These are phyloP conservation scores for Pangasianodon gigas DNA, from an alignment of 2,113 vertebrate species.

Conservation along the genomic window DNA sequence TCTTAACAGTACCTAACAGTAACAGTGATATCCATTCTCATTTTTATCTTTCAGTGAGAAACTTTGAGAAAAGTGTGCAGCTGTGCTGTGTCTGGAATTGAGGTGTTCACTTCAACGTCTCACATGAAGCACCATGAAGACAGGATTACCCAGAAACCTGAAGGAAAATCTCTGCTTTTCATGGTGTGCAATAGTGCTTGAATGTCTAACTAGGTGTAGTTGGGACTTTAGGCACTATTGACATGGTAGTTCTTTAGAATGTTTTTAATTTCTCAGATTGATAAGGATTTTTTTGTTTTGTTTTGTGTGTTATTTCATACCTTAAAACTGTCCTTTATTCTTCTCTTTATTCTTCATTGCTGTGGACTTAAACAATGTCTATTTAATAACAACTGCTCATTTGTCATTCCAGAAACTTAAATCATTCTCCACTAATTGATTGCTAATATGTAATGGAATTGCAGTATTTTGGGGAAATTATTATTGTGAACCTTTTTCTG, in stretches of 20 bases:
- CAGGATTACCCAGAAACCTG: not conserved
- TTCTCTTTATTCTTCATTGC: not conserved
- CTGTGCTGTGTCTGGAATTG: slow-evolving; percentile 1
- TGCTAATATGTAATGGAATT: not conserved
- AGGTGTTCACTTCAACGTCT: slow-evolving; percentile 10
- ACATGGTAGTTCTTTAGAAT: slow-evolving; percentile 4
- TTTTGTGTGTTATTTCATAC: not conserved
- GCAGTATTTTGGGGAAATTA: slow-evolving; percentile 9
- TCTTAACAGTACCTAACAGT: not conserved
- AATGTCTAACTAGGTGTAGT: not conserved
- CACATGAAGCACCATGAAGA: not conserved
- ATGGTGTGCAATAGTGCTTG: slow-evolving; percentile 4
- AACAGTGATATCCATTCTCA: not conserved
- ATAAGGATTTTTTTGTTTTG: not conserved
- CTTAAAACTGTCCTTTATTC: not conserved
- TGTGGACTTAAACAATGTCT: not conserved
- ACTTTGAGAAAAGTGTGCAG: slow-evolving; percentile 63
- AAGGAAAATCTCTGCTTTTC: slow-evolving; percentile 19
- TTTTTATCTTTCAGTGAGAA: slow-evolving; percentile 71
- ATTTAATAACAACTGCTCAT: not conserved
- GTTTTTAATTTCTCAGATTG: not conserved
- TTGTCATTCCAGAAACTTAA: not conserved
- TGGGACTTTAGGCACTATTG: not conserved
- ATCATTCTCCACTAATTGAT: not conserved
- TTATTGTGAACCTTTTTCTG: slow-evolving; percentile 10